Base-by-base conservation (phyloP, 2,888 invertebrate species). In the Lottia gigantea region DNA sequence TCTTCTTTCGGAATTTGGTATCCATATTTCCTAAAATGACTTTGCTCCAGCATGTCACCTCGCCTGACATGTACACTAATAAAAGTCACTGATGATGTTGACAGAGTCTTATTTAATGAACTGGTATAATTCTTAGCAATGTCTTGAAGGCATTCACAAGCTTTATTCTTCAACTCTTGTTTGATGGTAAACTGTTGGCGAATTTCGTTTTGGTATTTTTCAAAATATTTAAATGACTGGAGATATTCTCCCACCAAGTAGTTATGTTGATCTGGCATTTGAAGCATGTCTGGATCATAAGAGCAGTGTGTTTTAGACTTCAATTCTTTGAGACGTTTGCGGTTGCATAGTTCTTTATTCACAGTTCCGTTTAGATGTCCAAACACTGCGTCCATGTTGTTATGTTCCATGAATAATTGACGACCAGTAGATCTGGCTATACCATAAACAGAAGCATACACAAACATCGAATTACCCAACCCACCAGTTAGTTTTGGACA, bases 401-500 rank as follows among this genome's bases (percentile, higher is more conserved):
- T 55, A 23, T 7, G 19, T 55, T 55, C 55, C 23, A 55, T 23
- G 19, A 55, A 23, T 23, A 55, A 23, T 55, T 23, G 2, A 23
- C 23, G 19, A 23, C 23, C 23, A 23, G 55, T 55, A 23, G 55
- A 55, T 55, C 55, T 55, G 8, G 55, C 55, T 11, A 55, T 55
- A 55, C 55, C 55, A 23, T 55, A 55, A 12, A 14, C 12, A 23
- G 55, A 55, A 23, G 55, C 55, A 55, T 55, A 55, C 11, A 55
- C 19, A 55, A 55, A 55, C 55, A 55, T 55, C 12, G 19, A 23
- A 23, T 55, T 55, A 12, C 55, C 55, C 14, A 55, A 23, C 0
- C 55, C 55, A 55, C 55, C 55, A 19, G 55, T 55, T 23, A 55
- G 55, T 23, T 23, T 55, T 23, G 55, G 55, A 19, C 55, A 55